Conservation (phyloP, 2,888 invertebrate species). For the Adelphocoris suturalis region DNA sequence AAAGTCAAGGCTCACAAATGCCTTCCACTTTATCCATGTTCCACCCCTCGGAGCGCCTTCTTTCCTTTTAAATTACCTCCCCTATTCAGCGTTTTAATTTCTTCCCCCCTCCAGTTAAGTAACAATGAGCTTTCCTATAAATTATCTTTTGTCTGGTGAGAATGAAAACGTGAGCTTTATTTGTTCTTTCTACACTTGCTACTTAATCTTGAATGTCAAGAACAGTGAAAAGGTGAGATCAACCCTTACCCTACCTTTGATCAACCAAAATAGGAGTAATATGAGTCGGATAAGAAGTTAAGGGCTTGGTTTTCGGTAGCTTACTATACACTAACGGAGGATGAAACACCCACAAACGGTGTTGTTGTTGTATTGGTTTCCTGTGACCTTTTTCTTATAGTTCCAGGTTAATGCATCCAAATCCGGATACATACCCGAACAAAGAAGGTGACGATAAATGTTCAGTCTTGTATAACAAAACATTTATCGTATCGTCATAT, state of each 20-base stretch:
- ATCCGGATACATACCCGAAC: too few species aligned
- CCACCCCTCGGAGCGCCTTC: not conserved
- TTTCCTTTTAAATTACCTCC: slow-evolving; percentile 16
- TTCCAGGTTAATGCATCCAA: too few species aligned
- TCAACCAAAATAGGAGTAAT: not conserved
- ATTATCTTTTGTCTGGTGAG: slow-evolving; percentile 17
- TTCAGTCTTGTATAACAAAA: too few species aligned
- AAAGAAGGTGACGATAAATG: too few species aligned
- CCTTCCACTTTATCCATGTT: slow-evolving; percentile 8
- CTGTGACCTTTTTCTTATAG: not conserved
- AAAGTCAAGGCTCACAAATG: slow-evolving; percentile 20
- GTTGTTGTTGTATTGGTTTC: not conserved
- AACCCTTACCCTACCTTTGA: not conserved
- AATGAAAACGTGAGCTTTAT: slow-evolving; percentile 9
- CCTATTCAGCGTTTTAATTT: not conserved
- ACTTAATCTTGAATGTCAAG: not conserved
- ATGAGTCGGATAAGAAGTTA: not conserved
- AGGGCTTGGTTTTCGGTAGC: not conserved
- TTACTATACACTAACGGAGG: not conserved
- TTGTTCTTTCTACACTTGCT: not conserved
- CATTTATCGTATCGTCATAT: too few species aligned
- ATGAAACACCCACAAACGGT: not conserved
- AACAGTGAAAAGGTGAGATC: not conserved
- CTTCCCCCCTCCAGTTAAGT: not conserved
- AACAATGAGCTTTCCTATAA: slow-evolving; percentile 21